A percentile compares a stretch with the other conserved stretches of the same genome.
phyloP scores from a whole-genome alignment of 2,797 vertebrate species.

The Hypotaenidia okinawae region DNA sequence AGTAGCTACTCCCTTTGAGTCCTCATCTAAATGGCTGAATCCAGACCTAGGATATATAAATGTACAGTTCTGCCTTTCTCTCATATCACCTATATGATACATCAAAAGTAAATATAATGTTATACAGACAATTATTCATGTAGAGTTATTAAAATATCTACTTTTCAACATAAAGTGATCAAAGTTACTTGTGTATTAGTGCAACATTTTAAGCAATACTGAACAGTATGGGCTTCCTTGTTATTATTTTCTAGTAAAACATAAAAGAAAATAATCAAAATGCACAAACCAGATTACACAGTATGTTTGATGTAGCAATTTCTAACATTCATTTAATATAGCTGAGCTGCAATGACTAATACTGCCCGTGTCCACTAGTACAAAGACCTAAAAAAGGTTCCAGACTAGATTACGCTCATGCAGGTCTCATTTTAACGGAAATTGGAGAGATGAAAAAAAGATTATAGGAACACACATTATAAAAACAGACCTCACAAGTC shows the following conservation, averaged over 20 bases:
- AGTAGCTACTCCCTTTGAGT: background rate
- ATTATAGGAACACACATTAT: slow-evolving; percentile 78
- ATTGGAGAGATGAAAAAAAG: slow-evolving; percentile 88
- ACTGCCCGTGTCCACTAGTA: slow-evolving; percentile 43
- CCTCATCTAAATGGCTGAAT: slow-evolving; percentile 5
- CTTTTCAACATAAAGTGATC: background rate
- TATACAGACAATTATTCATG: slow-evolving; percentile 26
- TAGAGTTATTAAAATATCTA: background rate
- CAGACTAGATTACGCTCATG: slow-evolving; percentile 86
- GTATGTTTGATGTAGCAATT: slow-evolving; percentile 49
- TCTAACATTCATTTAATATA: slow-evolving; percentile 71
- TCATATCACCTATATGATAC: background rate
- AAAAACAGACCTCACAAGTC: slow-evolving; percentile 79
- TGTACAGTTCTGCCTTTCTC: background rate
- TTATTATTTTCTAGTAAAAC: slow-evolving; percentile 47
- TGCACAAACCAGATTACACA: slow-evolving; percentile 35
- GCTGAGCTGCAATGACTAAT: slow-evolving; percentile 62
- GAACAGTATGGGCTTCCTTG: background rate
- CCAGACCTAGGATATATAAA: slow-evolving; percentile 7
- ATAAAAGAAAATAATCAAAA: slow-evolving; percentile 61
- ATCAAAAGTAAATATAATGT: slow-evolving; percentile 38
- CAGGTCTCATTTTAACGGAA: slow-evolving; percentile 87
- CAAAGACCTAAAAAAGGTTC: slow-evolving; percentile 71
- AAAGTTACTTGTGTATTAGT: background rate
- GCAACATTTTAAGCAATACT: background rate